These are phyloP conservation scores for Lepidurus couesii DNA, from an alignment of 1,140 invertebrate species.

Conservation along the genomic window DNA sequence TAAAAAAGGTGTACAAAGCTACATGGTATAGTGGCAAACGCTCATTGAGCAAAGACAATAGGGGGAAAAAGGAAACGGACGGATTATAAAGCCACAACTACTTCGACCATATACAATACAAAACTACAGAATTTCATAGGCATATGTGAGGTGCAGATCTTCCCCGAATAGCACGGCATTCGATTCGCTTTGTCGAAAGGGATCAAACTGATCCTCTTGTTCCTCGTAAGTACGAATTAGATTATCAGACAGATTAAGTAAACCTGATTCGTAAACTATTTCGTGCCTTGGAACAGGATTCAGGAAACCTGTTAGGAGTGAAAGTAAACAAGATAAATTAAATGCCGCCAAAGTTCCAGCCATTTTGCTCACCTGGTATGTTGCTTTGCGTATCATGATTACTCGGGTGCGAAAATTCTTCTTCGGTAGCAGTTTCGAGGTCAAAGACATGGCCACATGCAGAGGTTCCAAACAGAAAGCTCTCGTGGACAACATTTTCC, in stretches of 20 bases:
- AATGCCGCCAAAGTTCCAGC: conserved; percentile 20
- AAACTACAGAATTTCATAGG: conserved; percentile 32
- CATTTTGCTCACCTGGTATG: conserved; percentile 25
- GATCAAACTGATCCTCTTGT: conserved; percentile 31
- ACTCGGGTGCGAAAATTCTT: not conserved
- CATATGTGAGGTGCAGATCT: conserved; percentile 31
- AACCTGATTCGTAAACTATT: conserved; percentile 54
- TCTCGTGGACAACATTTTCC: not conserved
- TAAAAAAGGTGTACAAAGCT: conserved; percentile 18
- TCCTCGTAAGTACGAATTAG: conserved; percentile 27
- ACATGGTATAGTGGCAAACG: not conserved
- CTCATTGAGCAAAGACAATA: not conserved
- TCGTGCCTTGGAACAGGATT: conserved; percentile 54
- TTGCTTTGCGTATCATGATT: not conserved
- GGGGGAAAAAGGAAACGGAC: not conserved
- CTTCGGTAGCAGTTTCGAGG: not conserved
- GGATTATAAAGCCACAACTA: not conserved
- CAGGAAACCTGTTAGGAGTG: conserved; percentile 49
- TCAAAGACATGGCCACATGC: not conserved
- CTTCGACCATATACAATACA: not conserved
- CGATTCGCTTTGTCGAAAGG: conserved; percentile 26
- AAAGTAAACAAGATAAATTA: not conserved
- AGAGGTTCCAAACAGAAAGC: not conserved
- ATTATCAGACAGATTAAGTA: conserved; percentile 35
- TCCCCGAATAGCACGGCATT: conserved; percentile 30